Percentiles rank a stretch among this genome's conserved stretches.
phyloP scores from a whole-genome alignment of 2,888 invertebrate genomes.

The Thereva nobilitata region DNA sequence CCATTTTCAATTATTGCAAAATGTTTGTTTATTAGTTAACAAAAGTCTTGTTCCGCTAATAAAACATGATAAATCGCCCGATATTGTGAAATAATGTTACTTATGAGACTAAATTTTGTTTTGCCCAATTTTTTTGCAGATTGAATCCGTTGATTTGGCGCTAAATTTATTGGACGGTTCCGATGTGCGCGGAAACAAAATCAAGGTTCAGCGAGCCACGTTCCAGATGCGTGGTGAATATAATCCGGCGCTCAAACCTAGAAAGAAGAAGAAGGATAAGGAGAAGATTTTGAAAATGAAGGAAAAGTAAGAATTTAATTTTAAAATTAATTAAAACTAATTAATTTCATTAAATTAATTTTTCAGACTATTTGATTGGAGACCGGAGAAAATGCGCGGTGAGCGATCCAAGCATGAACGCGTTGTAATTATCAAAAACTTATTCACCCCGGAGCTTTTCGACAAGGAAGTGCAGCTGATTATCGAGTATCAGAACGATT shows the following conservation, averaged over 20 bases:
- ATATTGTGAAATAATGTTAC: not conserved
- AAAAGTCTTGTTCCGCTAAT: not conserved
- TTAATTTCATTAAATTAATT: slow-evolving; percentile 1
- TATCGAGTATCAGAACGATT: slow-evolving; percentile 87
- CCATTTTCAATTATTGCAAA: not conserved
- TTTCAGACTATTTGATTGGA: slow-evolving; percentile 87
- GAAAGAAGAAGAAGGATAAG: slow-evolving; percentile 85
- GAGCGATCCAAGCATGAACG: slow-evolving; percentile 87
- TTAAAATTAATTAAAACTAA: slow-evolving; percentile 2
- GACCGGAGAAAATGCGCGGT: slow-evolving; percentile 87
- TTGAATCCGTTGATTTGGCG: slow-evolving; percentile 93
- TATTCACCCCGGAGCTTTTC: slow-evolving; percentile 88
- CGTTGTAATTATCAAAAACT: slow-evolving; percentile 89
- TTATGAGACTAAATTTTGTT: not conserved
- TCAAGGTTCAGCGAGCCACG: slow-evolving; percentile 89
- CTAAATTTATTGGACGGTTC: slow-evolving; percentile 89
- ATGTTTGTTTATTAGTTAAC: not conserved
- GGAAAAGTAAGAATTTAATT: slow-evolving; percentile 69
- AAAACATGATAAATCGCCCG: not conserved
- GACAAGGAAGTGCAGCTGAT: slow-evolving; percentile 87
- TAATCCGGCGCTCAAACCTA: slow-evolving; percentile 90
- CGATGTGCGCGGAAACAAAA: slow-evolving; percentile 74
- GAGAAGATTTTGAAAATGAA: slow-evolving; percentile 91
- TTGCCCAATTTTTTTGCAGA: slow-evolving; percentile 58
- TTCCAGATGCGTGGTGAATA: slow-evolving; percentile 94